phyloP scores from a whole-genome alignment of 1,140 invertebrate species.

The Pseudomyrmex sp. region DNA sequence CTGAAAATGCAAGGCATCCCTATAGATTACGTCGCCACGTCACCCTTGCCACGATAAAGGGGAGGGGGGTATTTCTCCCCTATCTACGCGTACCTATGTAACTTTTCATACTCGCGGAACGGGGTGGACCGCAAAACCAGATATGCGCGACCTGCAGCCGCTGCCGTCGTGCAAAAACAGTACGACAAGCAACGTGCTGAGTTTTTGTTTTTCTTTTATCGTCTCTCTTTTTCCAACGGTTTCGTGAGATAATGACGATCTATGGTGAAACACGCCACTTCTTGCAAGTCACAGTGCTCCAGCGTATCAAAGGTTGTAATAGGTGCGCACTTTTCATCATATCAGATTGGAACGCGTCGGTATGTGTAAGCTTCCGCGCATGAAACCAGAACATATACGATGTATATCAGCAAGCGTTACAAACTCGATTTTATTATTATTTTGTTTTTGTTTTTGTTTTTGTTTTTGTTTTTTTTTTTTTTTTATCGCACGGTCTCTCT shows the following conservation, averaged over 20 bases:
- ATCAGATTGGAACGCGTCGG: slow-evolving; percentile 9
- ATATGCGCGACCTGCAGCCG: slow-evolving; percentile 29
- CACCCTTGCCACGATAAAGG: neutral
- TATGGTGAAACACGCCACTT: slow-evolving; percentile 56
- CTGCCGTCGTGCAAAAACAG: neutral
- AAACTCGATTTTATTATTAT: neutral
- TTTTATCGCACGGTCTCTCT: slow-evolving; percentile 14
- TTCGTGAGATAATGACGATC: slow-evolving; percentile 70
- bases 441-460: too few species aligned
- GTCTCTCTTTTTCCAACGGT: slow-evolving; percentile 29
- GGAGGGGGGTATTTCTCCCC: slow-evolving; percentile 16
- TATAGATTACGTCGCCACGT: slow-evolving; percentile 48
- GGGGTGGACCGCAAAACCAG: slow-evolving; percentile 32
- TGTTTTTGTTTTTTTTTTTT: neutral
- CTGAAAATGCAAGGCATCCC: slow-evolving; percentile 45
- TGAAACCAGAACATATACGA: slow-evolving; percentile 1
- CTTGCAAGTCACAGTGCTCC: slow-evolving; percentile 38
- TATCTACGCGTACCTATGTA: slow-evolving; percentile 41
- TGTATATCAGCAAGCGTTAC: slow-evolving; percentile 2
- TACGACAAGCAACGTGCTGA: neutral
- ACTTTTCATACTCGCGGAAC: slow-evolving; percentile 47
- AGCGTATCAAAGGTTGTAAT: slow-evolving; percentile 14
- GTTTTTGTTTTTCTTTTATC: slow-evolving; percentile 16
- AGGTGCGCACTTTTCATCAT: slow-evolving; percentile 6
- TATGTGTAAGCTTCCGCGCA: neutral